Evolutionary conservation across 2,113 vertebrate species (phyloP), one percentile per base, ranked within the genome.

Genomic region (Siniperca knerii): DNA sequence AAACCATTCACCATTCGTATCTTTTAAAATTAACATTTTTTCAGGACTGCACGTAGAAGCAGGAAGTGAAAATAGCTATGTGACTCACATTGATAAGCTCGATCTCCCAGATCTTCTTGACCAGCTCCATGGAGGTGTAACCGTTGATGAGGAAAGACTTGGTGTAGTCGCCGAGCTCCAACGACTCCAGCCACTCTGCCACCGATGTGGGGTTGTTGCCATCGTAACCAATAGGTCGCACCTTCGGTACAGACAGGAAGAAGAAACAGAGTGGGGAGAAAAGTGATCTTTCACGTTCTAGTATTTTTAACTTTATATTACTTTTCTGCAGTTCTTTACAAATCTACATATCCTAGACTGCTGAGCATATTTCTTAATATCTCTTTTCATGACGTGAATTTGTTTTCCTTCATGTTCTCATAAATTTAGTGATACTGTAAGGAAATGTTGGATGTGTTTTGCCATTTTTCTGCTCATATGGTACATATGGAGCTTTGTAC

Each of bases 51-150:
- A 8, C 0, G 2, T 37, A 9, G 42, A 48, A 20, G 67, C 0
- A 54, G 12, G 0, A 37, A 13, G 21, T 11, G 44, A 42, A 25
- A n/a, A 21, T 6, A 25, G 2, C 1, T 1, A 0, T 2, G 8
- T 21, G 58, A 95, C 98, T 98, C 94, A 99, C 98, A 65, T 99
- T 99, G 91, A 99, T 98, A 94, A 99, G 97, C 94, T 99, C 98
- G 75, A 99, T 98, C 88, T 99, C 98, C 98, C 98, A 99, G 94
- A 99, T 98, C 96, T 99, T 99, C 96, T 99, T 99, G 85, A 99
- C 97, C 89, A 99, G 97, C 92, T 99, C 98, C 98, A 99, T 98
- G 83, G 98, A 99, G 9, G 98, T 99, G 95, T 99, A 99, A 82
- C 98, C 98, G 54, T 99, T 99, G 92, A 99, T 96, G 84, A 99